Evolutionary conservation across 2,113 vertebrate species (phyloP).

Genomic region (Ceyx margarethae): DNA sequence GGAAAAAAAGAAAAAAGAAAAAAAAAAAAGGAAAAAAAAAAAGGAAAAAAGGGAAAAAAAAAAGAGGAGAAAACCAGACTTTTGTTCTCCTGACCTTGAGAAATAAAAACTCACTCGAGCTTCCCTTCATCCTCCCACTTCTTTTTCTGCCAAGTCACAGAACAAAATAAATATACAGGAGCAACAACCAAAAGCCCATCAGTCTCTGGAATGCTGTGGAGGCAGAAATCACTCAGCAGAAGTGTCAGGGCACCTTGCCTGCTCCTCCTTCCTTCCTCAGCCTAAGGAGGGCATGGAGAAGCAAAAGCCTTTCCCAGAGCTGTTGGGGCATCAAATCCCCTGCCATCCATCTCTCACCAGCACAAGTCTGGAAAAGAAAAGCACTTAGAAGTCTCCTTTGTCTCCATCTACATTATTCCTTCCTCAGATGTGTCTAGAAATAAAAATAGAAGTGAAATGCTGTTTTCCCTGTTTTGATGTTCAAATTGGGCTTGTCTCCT

Average conservation of each 20-base stretch:
- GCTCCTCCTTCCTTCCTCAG: background rate
- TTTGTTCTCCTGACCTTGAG: slow-evolving; percentile 27
- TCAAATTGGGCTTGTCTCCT: background rate
- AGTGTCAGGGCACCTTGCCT: slow-evolving; percentile 25
- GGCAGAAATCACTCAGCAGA: slow-evolving; percentile 37
- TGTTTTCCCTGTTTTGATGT: slow-evolving; percentile 57
- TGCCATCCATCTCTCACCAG: slow-evolving; percentile 24
- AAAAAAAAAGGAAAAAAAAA: background rate
- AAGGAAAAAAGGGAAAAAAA: background rate
- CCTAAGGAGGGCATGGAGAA: background rate
- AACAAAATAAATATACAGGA: slow-evolving; percentile 34
- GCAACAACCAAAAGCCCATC: background rate
- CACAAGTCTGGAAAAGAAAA: slow-evolving; percentile 19
- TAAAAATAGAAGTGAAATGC: slow-evolving; percentile 58
- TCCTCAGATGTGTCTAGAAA: slow-evolving; percentile 27
- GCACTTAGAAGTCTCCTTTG: slow-evolving; percentile 19
- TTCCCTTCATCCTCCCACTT: slow-evolving; percentile 6
- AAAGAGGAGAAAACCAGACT: background rate
- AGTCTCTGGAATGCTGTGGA: background rate
- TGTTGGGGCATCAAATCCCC: slow-evolving; percentile 41
- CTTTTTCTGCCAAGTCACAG: slow-evolving; percentile 37
- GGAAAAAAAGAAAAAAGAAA: background rate
- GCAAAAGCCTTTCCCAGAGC: slow-evolving; percentile 29
- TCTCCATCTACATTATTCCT: slow-evolving; percentile 21
- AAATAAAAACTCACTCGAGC: background rate